Evolutionary conservation across 2,113 vertebrate genomes (phyloP), one percentile per base, ranked within the genome.

Genomic region (Hystrix brachyura): DNA sequence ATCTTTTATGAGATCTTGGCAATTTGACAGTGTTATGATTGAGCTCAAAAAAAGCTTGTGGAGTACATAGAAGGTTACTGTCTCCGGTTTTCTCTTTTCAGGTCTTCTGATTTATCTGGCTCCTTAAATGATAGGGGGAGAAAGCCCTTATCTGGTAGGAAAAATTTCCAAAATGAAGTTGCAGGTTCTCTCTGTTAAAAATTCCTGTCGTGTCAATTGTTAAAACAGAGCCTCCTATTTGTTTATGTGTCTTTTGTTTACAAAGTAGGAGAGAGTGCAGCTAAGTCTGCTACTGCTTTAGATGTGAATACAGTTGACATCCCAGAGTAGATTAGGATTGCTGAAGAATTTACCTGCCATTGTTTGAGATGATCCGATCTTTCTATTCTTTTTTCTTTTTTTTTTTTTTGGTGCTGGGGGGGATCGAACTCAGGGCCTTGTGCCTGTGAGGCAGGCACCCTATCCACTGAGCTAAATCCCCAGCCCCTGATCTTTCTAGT

Each of bases 1-100:
- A 98, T 97, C 97, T 96, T 97, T 98, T 95, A 97, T 94, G 98
- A 98, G 98, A 97, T 98, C n/a, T 79, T 1, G 79, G 98, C 97
- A 97, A 82, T 95, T 76, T 94, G 97, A 97, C 78, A 97, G 64
- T 55, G 53, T 80, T 98, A 97, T 96, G 95, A 98, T 84, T 62
- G 64, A 97, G 53, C 96, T 97, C 95, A 92, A 69, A 93, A 60
- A 92, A 97, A 94, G 0, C n/a, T 96, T 84, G 55, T 18, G 59
- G 72, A 46, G 89, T 78, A 7, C 0, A 76, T 25, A 57, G 92
- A 76, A 96, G 97, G 95, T 74, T 59, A 82, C 96, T 96, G 55
- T 96, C 87, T 34, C 59, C 93, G 92, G 97, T 38, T 80, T 94
- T 96, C 97, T 62, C 97, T 38, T 94, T 94, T 65, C 65, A 14